phyloP scores from a whole-genome alignment of 2,797 vertebrate genomes.

The Xenopus petersii region DNA sequence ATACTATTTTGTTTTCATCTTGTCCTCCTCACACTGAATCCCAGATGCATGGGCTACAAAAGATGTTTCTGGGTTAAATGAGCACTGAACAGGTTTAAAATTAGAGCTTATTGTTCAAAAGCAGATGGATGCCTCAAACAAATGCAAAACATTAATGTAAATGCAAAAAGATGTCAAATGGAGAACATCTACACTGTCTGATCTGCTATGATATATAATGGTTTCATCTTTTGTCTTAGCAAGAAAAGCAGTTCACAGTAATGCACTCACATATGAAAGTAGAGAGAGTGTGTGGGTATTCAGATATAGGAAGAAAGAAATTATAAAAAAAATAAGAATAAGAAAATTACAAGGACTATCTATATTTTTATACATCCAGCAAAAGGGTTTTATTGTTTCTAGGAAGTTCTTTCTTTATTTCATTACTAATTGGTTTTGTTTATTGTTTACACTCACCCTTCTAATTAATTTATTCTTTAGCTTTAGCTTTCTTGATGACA shows the following conservation, averaged over 20 bases:
- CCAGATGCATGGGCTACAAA: slow-evolving; percentile 73
- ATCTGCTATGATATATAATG: slow-evolving; percentile 49
- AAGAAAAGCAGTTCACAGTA: neutral
- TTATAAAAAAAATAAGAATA: no score
- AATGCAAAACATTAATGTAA: slow-evolving; percentile 72
- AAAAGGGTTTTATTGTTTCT: no score
- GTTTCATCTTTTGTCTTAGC: slow-evolving; percentile 3
- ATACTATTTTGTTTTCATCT: slow-evolving; percentile 59
- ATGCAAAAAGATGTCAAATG: slow-evolving; percentile 62
- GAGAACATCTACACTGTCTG: slow-evolving; percentile 59
- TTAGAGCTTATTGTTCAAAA: slow-evolving; percentile 70
- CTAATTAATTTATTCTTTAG: no score
- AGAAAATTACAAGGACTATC: no score
- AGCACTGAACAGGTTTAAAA: slow-evolving; percentile 74
- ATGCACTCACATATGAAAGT: neutral
- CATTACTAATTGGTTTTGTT: no score
- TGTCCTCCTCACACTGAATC: slow-evolving; percentile 66
- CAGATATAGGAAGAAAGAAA: neutral
- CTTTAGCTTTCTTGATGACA: no score
- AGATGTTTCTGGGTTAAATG: slow-evolving; percentile 73
- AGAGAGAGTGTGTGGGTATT: no score
- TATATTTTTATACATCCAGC: no score
- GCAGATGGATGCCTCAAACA: slow-evolving; percentile 72
- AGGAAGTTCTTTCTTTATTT: no score
- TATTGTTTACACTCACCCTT: no score